Base-by-base conservation (phyloP, 2,888 invertebrate genomes). In the Xylota segnis region DNA sequence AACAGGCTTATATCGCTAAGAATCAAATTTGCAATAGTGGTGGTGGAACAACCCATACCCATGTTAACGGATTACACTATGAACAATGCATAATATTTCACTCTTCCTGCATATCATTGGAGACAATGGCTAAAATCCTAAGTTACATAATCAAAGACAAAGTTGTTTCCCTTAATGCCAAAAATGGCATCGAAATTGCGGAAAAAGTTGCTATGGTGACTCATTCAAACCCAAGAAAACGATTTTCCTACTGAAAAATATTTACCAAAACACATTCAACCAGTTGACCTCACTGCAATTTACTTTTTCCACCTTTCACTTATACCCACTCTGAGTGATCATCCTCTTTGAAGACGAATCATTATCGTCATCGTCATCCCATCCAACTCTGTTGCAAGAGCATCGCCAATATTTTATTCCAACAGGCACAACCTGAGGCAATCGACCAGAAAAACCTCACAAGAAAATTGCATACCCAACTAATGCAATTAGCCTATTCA, bases 401-500 rank as follows among this genome's bases (percentile, higher is more conserved):
- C 7, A 45, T 16, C 43, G 16, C 16, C 61, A 61, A 61, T 71
- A 47, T 50, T 47, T 40, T 16, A 37, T 37, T 43, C 54, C 14
- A 32, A 34, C 12, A n/a, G 12, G 12, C 40, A 52, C 40, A 61
- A 50, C 50, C 16, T 66, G 65, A 72, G 72, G 72, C 65, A 79
- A 79, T 72, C 47, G 4, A 59, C 16, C 34, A 32, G 45, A 43
- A 56, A 47, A 58, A 34, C 14, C 29, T 45, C 34, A 59, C 34
- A 70, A 50, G 9, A 75, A 68, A 75, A 63, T 61, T 61, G 75
- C 75, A 82, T 70, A 40, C 50, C 16, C 37, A 47, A 50, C 37
- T 70, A 71, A 71, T 71, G 71, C 71, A 71, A 71, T 71, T 71
- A 47, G 47, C 40, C 40, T 52, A 16, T 59, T 43, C 50, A 79